Base-by-base conservation (phyloP, 2,888 invertebrate genomes). In the Argyresthia goedartella region DNA sequence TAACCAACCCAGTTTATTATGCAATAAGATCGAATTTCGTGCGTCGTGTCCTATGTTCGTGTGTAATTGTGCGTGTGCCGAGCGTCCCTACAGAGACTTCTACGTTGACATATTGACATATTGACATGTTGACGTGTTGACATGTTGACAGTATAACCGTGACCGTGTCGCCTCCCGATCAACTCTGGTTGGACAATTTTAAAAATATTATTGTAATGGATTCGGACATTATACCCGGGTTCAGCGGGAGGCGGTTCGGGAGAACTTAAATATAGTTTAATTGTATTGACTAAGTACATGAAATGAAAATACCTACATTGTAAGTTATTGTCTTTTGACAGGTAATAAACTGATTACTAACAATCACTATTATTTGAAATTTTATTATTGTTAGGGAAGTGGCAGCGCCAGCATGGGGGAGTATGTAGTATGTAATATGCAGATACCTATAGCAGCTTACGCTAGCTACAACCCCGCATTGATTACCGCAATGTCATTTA, bases 201-300 rank as follows among this genome's bases (percentile, higher is more conserved):
- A 41, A 41, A 41, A 41, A 11, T 41, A 11, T 41, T 10, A 41
- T 36, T 36, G 7, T 41, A 41, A 10, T 41, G n/a, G 11, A 25
- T 25, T 25, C 25, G 25, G 25, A 25, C 3, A 25, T 25, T 25
- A 25, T 25, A 25, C 13, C 15, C n/a, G 42, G 13, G 25, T 15
- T 43, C 43, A 10, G 9, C 14, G 14, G 16, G 39, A 49, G 15
- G 13, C 39, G 48, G 33, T 39, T 25, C 48, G 49, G 13, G 35
- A 16, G 34, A 47, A 46, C 25, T 34, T 73, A 76, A 81, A 84
- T 80, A 73, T 84, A 85, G 82, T 71, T 25, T 76, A 86, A 84
- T 86, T 86, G 73, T 86, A 86, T 85, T 85, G 84, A 85, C 85
- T 84, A 84, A 86, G 86, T 82, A 81, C 84, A 82, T 71, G 70